Percentiles rank a stretch among this genome's conserved stretches.
Evolutionary conservation across 2,797 vertebrate species (phyloP).

Genomic region (Huso huso): DNA sequence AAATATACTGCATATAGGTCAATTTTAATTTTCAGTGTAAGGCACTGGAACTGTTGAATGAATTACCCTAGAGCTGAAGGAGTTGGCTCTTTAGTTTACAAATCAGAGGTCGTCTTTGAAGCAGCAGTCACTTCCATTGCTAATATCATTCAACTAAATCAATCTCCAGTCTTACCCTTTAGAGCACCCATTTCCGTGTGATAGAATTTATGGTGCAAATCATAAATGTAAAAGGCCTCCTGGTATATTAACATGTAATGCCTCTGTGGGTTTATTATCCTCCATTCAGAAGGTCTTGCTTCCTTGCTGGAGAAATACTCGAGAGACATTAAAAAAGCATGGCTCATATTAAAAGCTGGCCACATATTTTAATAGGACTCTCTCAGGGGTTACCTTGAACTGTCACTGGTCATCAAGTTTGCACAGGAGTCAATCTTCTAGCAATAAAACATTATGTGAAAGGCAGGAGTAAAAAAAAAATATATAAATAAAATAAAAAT

Average conservation of each 20-base stretch:
- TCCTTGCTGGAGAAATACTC: background rate
- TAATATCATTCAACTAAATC: slow-evolving; percentile 22
- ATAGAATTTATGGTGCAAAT: slow-evolving; percentile 24
- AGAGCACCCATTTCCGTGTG: slow-evolving; percentile 21
- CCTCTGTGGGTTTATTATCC: slow-evolving; percentile 3
- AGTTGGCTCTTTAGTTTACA: no score
- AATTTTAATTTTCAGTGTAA: no score
- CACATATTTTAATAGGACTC: slow-evolving; percentile 1
- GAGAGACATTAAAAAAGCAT: background rate
- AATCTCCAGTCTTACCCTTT: slow-evolving; percentile 2
- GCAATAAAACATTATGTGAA: slow-evolving; percentile 16
- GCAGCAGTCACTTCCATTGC: slow-evolving; percentile 8
- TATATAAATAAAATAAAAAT: no score
- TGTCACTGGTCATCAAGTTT: slow-evolving; percentile 19
- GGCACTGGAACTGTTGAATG: no score
- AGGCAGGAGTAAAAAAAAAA: slow-evolving; percentile 13
- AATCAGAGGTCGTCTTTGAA: no score
- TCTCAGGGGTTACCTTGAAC: slow-evolving; percentile 13
- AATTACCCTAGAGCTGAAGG: no score
- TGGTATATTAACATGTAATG: slow-evolving; percentile 30
- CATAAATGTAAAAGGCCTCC: slow-evolving; percentile 29
- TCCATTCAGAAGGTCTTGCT: slow-evolving; percentile 3
- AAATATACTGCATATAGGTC: no score
- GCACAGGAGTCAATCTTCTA: slow-evolving; percentile 19
- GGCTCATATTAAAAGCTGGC: background rate